phyloP scores from a whole-genome alignment of 1,140 invertebrate species.

The Brachionus asplanchnoidis region DNA sequence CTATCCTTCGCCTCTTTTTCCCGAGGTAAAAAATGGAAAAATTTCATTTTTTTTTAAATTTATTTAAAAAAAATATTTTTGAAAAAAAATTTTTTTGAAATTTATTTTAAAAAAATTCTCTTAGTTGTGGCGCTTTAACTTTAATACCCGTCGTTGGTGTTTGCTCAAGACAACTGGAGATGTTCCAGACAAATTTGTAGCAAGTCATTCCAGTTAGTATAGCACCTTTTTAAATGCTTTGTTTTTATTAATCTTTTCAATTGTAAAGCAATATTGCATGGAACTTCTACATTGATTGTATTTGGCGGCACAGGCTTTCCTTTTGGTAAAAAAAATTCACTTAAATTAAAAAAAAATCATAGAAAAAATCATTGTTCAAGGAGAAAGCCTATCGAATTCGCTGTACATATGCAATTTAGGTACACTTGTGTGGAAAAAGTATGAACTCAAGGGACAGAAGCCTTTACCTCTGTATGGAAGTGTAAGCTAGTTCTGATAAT shows the following conservation, averaged over 20 bases:
- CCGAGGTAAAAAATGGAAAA: slow-evolving; percentile 1
- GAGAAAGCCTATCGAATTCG: background rate
- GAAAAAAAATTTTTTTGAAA: background rate
- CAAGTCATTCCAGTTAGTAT: slow-evolving; percentile 36
- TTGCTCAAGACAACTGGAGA: slow-evolving; percentile 5
- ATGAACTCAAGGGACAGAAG: background rate
- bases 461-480: slow-evolving; percentile 1
- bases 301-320: slow-evolving; percentile 39
- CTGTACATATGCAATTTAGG: slow-evolving; percentile 35
- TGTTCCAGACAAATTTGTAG: slow-evolving; percentile 2
- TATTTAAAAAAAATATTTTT: background rate
- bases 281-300: background rate
- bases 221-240: background rate
- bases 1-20: background rate
- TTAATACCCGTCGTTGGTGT: background rate
- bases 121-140: slow-evolving; percentile 40
- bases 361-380: background rate
- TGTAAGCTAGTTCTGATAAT: background rate
- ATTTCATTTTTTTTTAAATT: too few relatives aligned
- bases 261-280: slow-evolving; percentile 3
- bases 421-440: slow-evolving; percentile 35
- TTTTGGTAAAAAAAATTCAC: slow-evolving; percentile 4
- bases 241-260: background rate
- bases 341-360: background rate
- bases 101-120: background rate